Base-by-base conservation (phyloP, 2,888 invertebrate species). In the Bibio marci region DNA sequence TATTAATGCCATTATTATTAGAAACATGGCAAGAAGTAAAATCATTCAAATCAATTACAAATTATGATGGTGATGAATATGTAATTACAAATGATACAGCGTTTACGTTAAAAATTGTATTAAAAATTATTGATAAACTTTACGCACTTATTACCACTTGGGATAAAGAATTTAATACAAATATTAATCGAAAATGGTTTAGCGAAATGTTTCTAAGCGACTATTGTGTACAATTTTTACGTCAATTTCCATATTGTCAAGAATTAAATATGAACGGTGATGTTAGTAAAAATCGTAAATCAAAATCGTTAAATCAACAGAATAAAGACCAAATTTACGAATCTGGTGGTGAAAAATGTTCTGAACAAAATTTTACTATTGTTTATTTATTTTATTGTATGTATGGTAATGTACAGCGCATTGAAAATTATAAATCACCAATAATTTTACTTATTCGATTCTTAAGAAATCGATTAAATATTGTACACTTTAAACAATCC, bases 1-100 rank as follows among this genome's bases (percentile, higher is more conserved):
- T 72, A 27, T 61, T 88, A 34, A 66, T 87, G 60, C 83, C 87
- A 1, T 61, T 90, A 18, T 64, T 90, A 40, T 70, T 80, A 54
- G 85, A 87, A 55, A 80, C 80, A 37, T 90, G 88, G 86, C 57
- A 83, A 18, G 90, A 90, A 65, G 78, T 77, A 12, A 66, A 72
- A 35, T 76, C 81, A 5, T 62, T 53, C 43, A 55, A 53, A 22
- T 48, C 55, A 22, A 43, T 42, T 14, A 55, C 56, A n/a, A 56
- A 57, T 44, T 60, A 59, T 44, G 58, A 63, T 39, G 66, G 67
- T 50, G 63, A 63, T 44, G 55, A 31, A 18, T 15, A 35, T 8
- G 31, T 70, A 27, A 59, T 81, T 14, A 67, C 59, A 44, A 65
- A 66, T 44, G 82, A 83, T 58, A 72, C 74, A 15, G 69, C 73